Evolutionary conservation across 2,797 vertebrate genomes (phyloP).

Genomic region (Ctenopoma kingsleyae): DNA sequence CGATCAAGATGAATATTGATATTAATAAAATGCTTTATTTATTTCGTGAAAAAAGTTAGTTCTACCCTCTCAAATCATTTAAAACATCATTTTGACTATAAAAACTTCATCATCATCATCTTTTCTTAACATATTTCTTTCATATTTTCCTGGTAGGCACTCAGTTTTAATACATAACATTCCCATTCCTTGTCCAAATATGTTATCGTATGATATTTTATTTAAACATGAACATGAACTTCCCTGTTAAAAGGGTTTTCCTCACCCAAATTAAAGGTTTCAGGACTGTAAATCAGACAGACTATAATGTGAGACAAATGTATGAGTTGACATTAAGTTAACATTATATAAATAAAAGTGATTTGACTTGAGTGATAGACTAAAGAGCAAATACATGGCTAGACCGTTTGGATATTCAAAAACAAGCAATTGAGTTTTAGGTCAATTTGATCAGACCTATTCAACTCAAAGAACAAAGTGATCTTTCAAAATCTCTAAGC

Average conservation of each 20-base stretch:
- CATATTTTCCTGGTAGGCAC: background rate
- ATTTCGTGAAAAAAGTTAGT: background rate
- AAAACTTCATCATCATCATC: background rate
- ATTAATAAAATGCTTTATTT: background rate
- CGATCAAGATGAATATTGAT: background rate
- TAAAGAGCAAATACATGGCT: background rate
- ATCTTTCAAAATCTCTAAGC: background rate
- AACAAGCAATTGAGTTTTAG: background rate
- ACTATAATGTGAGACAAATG: background rate
- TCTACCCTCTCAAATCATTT: background rate
- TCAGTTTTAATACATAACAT: background rate
- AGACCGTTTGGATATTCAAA: background rate
- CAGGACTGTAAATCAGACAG: background rate
- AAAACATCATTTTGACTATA: background rate
- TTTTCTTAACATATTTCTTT: background rate
- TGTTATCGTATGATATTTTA: background rate
- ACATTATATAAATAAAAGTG: background rate
- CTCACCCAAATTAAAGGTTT: background rate
- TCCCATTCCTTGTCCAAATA: background rate
- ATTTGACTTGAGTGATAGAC: background rate
- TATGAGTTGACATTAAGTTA: background rate
- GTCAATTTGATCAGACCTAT: background rate
- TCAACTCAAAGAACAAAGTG: background rate
- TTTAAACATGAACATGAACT: background rate
- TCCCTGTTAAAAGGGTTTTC: background rate